A percentile compares a stretch with the other conserved stretches of the same genome.
Evolutionary conservation across 2,888 invertebrate genomes (phyloP).

Genomic region (Orchestes rusci): DNA sequence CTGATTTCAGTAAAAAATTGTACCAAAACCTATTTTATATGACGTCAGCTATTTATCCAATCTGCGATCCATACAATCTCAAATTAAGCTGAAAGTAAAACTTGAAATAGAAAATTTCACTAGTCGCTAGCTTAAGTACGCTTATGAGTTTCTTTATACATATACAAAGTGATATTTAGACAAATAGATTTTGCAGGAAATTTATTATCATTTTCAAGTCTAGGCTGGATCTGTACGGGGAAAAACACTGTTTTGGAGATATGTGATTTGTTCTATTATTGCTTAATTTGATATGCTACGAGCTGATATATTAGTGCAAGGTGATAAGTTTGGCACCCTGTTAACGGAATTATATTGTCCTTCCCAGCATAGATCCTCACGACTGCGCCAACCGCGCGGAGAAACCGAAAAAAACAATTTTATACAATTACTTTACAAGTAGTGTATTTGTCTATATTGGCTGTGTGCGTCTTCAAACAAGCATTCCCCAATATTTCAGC

Average conservation of each 20-base stretch:
- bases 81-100: no score
- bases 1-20: slow-evolving; percentile 38
- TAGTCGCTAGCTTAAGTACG: no score
- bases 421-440: no score
- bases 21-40: slow-evolving; percentile 37
- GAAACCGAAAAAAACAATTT: no score
- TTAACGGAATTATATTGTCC: no score
- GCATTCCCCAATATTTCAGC: slow-evolving; percentile 14
- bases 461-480: slow-evolving; percentile 37
- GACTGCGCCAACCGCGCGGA: no score
- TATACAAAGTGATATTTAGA: slow-evolving; percentile 22
- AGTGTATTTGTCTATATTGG: slow-evolving; percentile 41
- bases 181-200: slow-evolving; percentile 22
- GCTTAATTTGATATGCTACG: background rate
- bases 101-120: slow-evolving; percentile 22
- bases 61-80: background rate
- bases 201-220: slow-evolving; percentile 22
- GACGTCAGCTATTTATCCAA: background rate
- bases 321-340: slow-evolving; percentile 5
- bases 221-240: no score
- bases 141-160: slow-evolving; percentile 21
- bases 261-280: no score
- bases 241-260: no score
- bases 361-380: no score
- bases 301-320: background rate